Conservation (phyloP, 2,888 invertebrate species). For the Pecten maximus region DNA sequence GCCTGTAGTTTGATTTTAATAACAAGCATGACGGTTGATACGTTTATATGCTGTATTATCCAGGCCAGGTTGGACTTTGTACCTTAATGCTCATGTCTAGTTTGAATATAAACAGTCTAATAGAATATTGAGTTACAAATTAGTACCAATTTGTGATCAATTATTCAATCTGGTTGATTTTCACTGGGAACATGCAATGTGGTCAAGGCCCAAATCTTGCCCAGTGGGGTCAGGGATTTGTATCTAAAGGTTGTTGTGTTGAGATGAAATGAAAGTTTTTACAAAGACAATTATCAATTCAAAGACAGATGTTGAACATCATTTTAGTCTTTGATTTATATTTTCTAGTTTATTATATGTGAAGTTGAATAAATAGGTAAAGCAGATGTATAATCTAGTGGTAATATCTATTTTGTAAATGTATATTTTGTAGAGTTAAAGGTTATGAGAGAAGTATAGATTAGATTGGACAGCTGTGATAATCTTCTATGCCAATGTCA, state of each 20-base stretch:
- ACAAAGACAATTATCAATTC: neutral
- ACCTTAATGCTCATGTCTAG: neutral
- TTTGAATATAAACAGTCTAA: neutral
- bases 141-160: neutral
- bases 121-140: neutral
- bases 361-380: neutral
- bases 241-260: neutral
- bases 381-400: neutral
- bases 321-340: neutral
- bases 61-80: neutral
- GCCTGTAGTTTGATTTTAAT: slow-evolving; percentile 17
- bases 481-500: neutral
- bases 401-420: neutral
- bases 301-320: slow-evolving; percentile 29
- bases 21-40: slow-evolving; percentile 23
- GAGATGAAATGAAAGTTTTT: neutral
- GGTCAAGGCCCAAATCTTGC: neutral
- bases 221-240: neutral
- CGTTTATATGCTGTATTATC: slow-evolving; percentile 7
- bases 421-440: neutral
- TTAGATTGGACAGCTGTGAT: neutral
- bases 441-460: neutral
- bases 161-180: neutral
- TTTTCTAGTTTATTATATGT: neutral
- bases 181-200: neutral